Conservation (phyloP, 2,113 vertebrate genomes). For the Mastomys natalensis region DNA sequence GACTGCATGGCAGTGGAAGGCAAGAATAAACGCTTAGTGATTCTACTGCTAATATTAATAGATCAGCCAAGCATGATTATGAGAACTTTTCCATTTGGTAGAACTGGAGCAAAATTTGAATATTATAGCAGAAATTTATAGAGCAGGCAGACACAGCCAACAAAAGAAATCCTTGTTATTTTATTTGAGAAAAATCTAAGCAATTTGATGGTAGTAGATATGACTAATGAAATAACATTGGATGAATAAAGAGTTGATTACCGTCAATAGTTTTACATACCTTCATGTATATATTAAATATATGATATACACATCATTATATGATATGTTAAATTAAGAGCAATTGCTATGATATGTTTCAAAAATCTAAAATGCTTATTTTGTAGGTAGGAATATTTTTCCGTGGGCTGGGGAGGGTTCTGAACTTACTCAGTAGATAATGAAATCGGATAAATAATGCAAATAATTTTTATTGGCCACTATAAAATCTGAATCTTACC, state of each 20-base stretch:
- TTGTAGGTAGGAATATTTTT: conserved; percentile 7
- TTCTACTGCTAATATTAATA: neutral
- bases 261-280: neutral
- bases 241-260: neutral
- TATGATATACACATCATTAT: neutral
- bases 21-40: neutral
- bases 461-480: neutral
- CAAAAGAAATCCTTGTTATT: neutral
- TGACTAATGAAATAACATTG: neutral
- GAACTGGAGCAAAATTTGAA: conserved; percentile 51
- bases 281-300: neutral
- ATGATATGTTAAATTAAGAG: neutral
- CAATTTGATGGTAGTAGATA: neutral
- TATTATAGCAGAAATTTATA: neutral
- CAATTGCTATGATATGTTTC: neutral
- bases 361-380: conserved; percentile 23
- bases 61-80: neutral
- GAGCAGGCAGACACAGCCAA: neutral
- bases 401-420: neutral
- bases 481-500: conserved; percentile 1
- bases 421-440: neutral
- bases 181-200: neutral
- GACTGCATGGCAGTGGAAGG: neutral
- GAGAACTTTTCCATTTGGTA: conserved; percentile 3
- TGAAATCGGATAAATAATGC: neutral